These are phyloP conservation scores for Caenorhabditis sp. DNA, from an alignment of 2,888 invertebrate species.

Conservation along the genomic window DNA sequence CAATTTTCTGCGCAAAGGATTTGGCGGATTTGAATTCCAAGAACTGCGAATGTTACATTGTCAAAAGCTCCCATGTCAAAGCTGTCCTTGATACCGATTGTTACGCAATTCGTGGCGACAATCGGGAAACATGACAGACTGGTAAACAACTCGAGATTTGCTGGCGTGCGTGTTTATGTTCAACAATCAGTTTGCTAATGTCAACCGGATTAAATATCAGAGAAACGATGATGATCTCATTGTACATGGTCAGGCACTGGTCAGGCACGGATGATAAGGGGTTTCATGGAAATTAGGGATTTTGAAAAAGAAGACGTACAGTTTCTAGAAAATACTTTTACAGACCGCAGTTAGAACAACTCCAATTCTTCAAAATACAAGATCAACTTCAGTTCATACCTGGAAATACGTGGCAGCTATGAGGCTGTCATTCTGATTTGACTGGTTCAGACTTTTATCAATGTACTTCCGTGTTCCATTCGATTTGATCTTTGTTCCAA, in stretches of 20 bases:
- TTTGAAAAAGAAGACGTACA: not conserved
- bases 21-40: conserved; percentile 40
- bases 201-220: conserved; percentile 31
- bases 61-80: conserved; percentile 21
- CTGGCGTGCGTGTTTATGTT: conserved; percentile 21
- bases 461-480: conserved; percentile 51
- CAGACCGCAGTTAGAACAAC: too few species aligned
- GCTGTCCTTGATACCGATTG: conserved; percentile 17
- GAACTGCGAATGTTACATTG: conserved; percentile 38
- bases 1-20: conserved; percentile 8
- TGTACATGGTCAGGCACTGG: not conserved
- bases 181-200: conserved; percentile 23
- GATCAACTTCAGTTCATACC: conserved; percentile 18
- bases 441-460: conserved; percentile 42
- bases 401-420: conserved; percentile 62
- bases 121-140: conserved; percentile 29
- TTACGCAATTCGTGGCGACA: conserved; percentile 37
- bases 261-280: too few species aligned
- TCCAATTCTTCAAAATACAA: too few species aligned
- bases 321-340: too few species aligned
- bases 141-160: conserved; percentile 46
- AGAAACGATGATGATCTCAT: conserved; percentile 5
- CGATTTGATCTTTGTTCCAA: conserved; percentile 26
- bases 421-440: conserved; percentile 47
- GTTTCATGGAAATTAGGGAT: not conserved